These are phyloP conservation scores for Aricia artaxerxes DNA, from an alignment of 2,888 invertebrate species.

Conservation along the genomic window DNA sequence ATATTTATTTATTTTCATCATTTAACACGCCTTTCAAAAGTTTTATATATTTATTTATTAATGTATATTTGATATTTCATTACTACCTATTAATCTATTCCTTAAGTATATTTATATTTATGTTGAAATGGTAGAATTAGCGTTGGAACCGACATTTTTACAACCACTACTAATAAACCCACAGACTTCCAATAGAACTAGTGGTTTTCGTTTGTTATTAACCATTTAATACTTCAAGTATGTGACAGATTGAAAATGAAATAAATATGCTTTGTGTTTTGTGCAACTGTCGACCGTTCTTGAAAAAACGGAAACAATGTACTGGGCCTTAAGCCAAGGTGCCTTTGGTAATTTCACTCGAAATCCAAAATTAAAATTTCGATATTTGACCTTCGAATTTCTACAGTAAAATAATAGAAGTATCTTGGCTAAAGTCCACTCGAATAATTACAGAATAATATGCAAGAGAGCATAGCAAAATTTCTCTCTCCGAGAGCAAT, in stretches of 20 bases:
- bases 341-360: too few relatives aligned
- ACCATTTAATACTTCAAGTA: slow-evolving; percentile 46
- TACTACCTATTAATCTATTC: background rate
- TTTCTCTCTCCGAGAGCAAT: too few relatives aligned
- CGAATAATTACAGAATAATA: too few relatives aligned
- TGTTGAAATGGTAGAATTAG: slow-evolving; percentile 9
- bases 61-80: background rate
- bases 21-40: background rate
- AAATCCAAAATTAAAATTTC: too few relatives aligned
- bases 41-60: background rate
- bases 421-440: too few relatives aligned
- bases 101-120: background rate
- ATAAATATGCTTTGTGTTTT: background rate
- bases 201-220: slow-evolving; percentile 56
- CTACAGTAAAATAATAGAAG: too few relatives aligned
- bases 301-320: too few relatives aligned
- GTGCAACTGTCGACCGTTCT: too few relatives aligned
- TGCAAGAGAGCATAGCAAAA: too few relatives aligned
- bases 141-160: slow-evolving; percentile 7
- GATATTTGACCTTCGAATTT: too few relatives aligned
- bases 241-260: slow-evolving; percentile 10
- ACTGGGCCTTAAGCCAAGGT: too few relatives aligned
- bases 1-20: background rate
- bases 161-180: slow-evolving; percentile 13
- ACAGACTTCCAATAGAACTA: slow-evolving; percentile 28